These are phyloP conservation scores for Sphenopsis melanotis DNA, from an alignment of 2,797 vertebrate species.

Conservation along the genomic window DNA sequence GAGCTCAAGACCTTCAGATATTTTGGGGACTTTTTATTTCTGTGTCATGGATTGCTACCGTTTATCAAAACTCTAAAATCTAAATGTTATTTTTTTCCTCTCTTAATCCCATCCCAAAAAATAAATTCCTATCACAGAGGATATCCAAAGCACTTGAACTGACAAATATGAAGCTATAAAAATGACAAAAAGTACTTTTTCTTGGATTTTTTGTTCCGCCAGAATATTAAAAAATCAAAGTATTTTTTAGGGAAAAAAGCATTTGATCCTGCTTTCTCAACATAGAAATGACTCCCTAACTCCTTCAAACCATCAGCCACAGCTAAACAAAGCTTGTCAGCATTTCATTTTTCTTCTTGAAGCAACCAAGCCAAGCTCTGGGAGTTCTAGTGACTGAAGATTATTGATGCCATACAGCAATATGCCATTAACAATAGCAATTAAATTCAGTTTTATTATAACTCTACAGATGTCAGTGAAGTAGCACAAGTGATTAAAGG, in stretches of 20 bases:
- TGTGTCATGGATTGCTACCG: not conserved
- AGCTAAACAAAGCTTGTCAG: not conserved
- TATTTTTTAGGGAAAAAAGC: not conserved
- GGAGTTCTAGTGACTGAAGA: not conserved
- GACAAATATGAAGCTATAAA: not conserved
- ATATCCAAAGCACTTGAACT: not conserved
- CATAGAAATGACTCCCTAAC: not conserved
- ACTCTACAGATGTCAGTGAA: not conserved
- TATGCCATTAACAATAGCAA: not conserved
- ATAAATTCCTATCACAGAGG: not conserved
- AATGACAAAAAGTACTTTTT: not conserved
- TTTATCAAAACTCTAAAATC: not conserved
- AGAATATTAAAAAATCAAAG: not conserved
- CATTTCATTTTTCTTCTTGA: not conserved
- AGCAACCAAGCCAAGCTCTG: not conserved
- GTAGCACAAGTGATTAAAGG: not conserved
- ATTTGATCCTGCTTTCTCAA: not conserved
- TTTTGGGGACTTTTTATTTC: not conserved
- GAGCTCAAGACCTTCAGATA: not conserved
- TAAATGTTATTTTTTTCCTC: not conserved
- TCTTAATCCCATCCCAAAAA: not conserved
- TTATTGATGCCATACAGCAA: not conserved
- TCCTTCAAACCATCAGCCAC: not conserved
- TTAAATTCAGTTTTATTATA: not conserved
- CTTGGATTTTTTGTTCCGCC: not conserved